Conservation (phyloP, 2,797 vertebrate genomes). For the Eulemur rubriventer region DNA sequence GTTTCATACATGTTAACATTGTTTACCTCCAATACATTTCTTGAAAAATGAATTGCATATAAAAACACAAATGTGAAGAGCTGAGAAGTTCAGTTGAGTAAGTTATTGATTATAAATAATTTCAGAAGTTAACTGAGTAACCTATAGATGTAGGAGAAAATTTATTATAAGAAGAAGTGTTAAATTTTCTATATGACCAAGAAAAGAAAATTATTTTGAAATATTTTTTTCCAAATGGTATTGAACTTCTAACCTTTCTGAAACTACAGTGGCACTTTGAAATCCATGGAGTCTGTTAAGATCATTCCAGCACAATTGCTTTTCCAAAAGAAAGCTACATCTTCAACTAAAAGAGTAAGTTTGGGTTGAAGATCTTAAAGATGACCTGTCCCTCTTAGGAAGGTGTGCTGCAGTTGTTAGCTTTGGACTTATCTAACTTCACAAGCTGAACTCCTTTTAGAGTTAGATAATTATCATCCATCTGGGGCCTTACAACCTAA, state of each 20-base stretch:
- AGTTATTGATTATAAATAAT: background rate
- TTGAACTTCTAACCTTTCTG: background rate
- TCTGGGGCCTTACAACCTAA: background rate
- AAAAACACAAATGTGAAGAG: background rate
- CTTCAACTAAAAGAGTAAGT: background rate
- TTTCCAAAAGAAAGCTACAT: background rate
- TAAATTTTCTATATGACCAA: background rate
- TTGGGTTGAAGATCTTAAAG: background rate
- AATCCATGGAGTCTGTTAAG: background rate
- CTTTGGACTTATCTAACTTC: background rate
- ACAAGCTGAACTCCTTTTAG: background rate
- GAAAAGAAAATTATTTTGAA: background rate
- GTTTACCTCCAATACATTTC: background rate
- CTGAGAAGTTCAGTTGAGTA: background rate
- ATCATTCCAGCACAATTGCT: background rate
- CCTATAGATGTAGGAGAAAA: background rate
- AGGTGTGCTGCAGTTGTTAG: background rate
- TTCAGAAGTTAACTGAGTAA: background rate
- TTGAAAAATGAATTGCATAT: background rate
- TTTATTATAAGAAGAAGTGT: background rate
- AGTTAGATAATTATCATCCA: background rate
- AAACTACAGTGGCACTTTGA: background rate
- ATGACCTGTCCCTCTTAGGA: background rate
- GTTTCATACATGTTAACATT: background rate
- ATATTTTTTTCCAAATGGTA: background rate